Conservation (phyloP, 2,888 invertebrate genomes). For the Tineola bisselliella region DNA sequence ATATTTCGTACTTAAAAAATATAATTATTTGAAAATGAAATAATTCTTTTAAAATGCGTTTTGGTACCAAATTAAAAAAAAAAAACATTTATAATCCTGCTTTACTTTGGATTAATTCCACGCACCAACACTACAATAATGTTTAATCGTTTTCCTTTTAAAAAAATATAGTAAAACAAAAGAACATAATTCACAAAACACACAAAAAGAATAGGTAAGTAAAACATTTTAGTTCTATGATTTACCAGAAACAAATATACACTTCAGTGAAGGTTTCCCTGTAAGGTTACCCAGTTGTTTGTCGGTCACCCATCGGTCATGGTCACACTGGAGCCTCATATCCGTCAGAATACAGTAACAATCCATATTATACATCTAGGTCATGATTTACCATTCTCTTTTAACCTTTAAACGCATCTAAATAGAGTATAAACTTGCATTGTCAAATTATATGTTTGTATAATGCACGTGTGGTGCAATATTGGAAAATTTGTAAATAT, state of each 20-base stretch:
- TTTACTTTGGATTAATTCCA: no score
- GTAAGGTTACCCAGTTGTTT: conserved; percentile 58
- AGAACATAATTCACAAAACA: neutral
- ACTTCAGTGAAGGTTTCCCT: conserved; percentile 42
- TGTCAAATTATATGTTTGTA: neutral
- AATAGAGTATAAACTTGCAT: conserved; percentile 1
- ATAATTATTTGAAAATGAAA: no score
- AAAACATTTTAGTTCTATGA: conserved; percentile 25
- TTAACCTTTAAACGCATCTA: conserved; percentile 13
- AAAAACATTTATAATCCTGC: no score
- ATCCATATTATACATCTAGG: conserved; percentile 9
- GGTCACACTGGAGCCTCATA: conserved; percentile 47
- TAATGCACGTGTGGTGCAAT: neutral
- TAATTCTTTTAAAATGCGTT: no score
- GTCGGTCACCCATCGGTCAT: conserved; percentile 49
- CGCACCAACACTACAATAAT: no score
- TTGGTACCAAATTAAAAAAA: no score
- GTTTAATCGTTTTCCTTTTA: no score
- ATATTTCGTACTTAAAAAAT: no score
- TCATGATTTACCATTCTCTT: conserved; percentile 13
- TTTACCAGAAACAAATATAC: conserved; percentile 10
- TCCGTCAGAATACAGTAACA: conserved; percentile 21
- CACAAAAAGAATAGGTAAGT: neutral
- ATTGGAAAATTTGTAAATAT: conserved; percentile 31
- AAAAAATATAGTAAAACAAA: no score